Evolutionary conservation across 64 coral and sea anemone genomes (phyloP).

Genomic region (Astreopora myriophthalma): DNA sequence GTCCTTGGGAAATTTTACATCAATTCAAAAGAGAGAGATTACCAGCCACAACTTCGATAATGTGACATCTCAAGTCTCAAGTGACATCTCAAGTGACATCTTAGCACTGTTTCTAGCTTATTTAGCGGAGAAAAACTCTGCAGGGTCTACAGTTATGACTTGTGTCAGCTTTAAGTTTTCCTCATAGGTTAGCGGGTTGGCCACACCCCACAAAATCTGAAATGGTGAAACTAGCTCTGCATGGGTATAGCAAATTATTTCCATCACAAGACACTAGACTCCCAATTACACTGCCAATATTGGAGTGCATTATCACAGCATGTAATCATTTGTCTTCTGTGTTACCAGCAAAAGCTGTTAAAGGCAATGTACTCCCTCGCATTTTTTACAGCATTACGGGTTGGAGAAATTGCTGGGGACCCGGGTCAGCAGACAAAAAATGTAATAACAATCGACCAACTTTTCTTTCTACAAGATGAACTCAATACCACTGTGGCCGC

Average conservation of each 20-base stretch:
- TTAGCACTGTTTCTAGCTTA: background rate
- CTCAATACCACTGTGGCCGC: background rate
- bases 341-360: background rate
- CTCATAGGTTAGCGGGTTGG: background rate
- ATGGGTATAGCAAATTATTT: background rate
- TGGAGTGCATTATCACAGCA: background rate
- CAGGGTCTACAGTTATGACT: background rate
- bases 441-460: background rate
- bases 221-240: background rate
- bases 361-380: background rate
- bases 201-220: background rate
- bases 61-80: background rate
- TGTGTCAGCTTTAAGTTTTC: background rate
- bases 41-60: background rate
- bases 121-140: background rate
- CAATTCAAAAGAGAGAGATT: background rate
- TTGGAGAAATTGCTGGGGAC: background rate
- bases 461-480: background rate
- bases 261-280: background rate
- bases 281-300: background rate
- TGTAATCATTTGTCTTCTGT: background rate
- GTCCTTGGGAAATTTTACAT: background rate
- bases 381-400: background rate
- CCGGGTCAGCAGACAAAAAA: background rate
- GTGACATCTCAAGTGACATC: background rate